phyloP scores from a whole-genome alignment of 2,113 vertebrate genomes.

The Erinaceus europaeus region DNA sequence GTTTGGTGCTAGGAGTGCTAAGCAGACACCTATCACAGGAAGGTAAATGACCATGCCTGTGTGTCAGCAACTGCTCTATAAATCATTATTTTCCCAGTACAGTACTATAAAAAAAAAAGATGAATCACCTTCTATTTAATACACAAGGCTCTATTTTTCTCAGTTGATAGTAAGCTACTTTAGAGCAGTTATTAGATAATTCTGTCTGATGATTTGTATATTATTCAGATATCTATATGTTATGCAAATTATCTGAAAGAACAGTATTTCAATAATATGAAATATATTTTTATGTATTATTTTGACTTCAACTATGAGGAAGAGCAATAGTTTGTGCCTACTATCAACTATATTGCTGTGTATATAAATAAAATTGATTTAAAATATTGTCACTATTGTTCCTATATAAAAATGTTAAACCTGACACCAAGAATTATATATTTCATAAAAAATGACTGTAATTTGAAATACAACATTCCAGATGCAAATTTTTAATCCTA shows the following conservation, averaged over 20 bases:
- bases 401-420: neutral
- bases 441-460: neutral
- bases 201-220: neutral
- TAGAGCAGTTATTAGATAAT: neutral
- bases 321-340: neutral
- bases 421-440: neutral
- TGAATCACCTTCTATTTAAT: neutral
- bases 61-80: too few relatives aligned
- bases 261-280: neutral
- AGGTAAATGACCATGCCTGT: too few relatives aligned
- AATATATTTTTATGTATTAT: neutral
- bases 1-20: too few relatives aligned
- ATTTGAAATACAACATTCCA: neutral
- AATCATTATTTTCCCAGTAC: too few relatives aligned
- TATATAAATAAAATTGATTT: neutral
- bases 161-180: neutral
- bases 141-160: too few relatives aligned
- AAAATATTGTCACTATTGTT: neutral
- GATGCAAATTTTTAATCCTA: neutral
- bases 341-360: neutral
- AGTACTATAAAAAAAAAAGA: neutral
- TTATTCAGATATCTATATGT: neutral
- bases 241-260: neutral
- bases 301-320: neutral
- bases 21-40: too few relatives aligned